Conservation (phyloP, 1,140 invertebrate genomes). For the Sycobia sp. region DNA sequence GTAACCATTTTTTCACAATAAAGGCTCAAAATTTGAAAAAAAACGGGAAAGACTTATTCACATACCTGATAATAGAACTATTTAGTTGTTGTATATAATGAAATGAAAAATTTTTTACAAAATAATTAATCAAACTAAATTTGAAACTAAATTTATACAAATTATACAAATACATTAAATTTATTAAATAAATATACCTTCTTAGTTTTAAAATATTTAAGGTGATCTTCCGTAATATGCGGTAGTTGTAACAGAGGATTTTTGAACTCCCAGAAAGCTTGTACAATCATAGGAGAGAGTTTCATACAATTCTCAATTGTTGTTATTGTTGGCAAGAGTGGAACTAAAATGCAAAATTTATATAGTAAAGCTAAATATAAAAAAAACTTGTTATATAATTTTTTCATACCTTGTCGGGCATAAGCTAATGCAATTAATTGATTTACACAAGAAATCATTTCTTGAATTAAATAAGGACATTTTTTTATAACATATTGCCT, state of each 20-base stretch:
- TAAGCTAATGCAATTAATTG: constrained; percentile 92
- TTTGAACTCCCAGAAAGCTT: constrained; percentile 94
- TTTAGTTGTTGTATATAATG: too few relatives aligned
- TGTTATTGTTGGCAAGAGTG: constrained; percentile 84
- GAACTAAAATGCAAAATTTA: constrained; percentile 65
- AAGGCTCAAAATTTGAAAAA: too few relatives aligned
- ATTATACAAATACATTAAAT: too few relatives aligned
- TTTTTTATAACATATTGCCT: constrained; percentile 88
- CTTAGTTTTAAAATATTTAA: constrained; percentile 88
- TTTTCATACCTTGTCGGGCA: constrained; percentile 79
- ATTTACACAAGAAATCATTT: constrained; percentile 95
- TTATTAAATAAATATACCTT: constrained; percentile 64
- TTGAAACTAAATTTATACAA: background rate
- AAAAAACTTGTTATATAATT: constrained; percentile 13
- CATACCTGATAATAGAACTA: too few relatives aligned
- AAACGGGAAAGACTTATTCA: too few relatives aligned
- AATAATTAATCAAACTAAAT: too few relatives aligned
- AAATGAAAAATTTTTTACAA: too few relatives aligned
- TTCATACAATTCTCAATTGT: constrained; percentile 99
- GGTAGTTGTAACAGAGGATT: constrained; percentile 94
- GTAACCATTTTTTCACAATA: too few relatives aligned
- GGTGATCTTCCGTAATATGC: constrained; percentile 90
- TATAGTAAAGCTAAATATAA: background rate
- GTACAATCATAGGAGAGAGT: constrained; percentile 93
- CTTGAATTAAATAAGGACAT: constrained; percentile 94